A percentile compares a stretch with the other conserved stretches of the same genome.
Conservation (phyloP, 2,888 invertebrate genomes). For the Callinectes sapidus region DNA sequence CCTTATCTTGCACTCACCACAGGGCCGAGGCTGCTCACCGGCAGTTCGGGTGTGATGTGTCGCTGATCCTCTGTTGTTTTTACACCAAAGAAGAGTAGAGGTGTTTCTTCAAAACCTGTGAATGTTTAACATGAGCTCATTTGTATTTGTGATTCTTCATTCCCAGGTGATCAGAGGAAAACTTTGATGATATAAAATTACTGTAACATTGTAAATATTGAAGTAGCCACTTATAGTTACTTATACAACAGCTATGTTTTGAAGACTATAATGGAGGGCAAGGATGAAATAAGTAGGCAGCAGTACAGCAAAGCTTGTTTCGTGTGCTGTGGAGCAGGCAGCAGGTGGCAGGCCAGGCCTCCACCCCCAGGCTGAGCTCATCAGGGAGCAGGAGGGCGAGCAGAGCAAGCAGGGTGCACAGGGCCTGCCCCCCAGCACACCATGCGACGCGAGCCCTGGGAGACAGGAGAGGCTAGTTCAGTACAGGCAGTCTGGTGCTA, state of each 20-base stretch:
- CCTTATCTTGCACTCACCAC: conserved; percentile 61
- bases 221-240: conserved; percentile 52
- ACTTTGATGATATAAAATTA: conserved; percentile 48
- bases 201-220: conserved; percentile 38
- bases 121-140: conserved; percentile 54
- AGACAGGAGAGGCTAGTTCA: conserved; percentile 63
- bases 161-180: conserved; percentile 63
- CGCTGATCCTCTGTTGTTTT: conserved; percentile 54
- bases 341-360: conserved; percentile 32
- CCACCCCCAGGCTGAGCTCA: background rate
- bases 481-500: conserved; percentile 68
- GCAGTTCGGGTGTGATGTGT: conserved; percentile 41
- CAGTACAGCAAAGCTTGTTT: conserved; percentile 46
- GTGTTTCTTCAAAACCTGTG: conserved; percentile 54
- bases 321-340: conserved; percentile 45
- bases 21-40: conserved; percentile 49
- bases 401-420: background rate
- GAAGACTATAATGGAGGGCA: conserved; percentile 41
- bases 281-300: conserved; percentile 47
- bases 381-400: background rate
- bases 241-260: conserved; percentile 48
- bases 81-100: conserved; percentile 66
- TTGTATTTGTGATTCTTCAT: conserved; percentile 64
- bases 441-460: conserved; percentile 44
- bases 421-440: conserved; percentile 34